phyloP scores from a whole-genome alignment of 2,888 invertebrate species.

The Tridacna gigas region DNA sequence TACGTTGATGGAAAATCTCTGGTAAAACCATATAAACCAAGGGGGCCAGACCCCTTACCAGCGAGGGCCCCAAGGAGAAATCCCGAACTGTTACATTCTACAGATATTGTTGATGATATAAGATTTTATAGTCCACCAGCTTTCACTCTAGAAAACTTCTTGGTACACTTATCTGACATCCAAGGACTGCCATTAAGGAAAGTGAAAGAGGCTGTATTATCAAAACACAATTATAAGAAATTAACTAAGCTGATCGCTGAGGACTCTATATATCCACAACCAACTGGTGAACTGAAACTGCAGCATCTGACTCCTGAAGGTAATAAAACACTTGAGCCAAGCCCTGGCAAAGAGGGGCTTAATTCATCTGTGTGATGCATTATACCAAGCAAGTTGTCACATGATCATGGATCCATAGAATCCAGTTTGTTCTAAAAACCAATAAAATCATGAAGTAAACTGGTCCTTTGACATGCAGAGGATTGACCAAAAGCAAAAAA shows the following conservation, averaged over 20 bases:
- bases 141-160: slow-evolving; percentile 82
- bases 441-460: too few relatives aligned
- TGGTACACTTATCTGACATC: slow-evolving; percentile 74
- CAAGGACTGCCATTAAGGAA: slow-evolving; percentile 72
- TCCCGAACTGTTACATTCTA: slow-evolving; percentile 71
- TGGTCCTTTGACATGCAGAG: too few relatives aligned
- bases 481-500: too few relatives aligned
- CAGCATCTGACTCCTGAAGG: slow-evolving; percentile 72
- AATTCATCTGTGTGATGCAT: neutral
- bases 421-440: too few relatives aligned
- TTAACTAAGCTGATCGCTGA: slow-evolving; percentile 78
- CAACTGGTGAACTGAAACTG: slow-evolving; percentile 52
- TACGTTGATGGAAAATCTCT: slow-evolving; percentile 80
- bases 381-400: neutral
- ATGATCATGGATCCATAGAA: neutral
- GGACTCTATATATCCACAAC: slow-evolving; percentile 56
- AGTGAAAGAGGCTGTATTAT: slow-evolving; percentile 75
- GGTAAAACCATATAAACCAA: slow-evolving; percentile 77
- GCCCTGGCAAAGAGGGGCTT: neutral
- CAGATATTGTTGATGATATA: slow-evolving; percentile 74
- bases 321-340: slow-evolving; percentile 26
- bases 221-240: slow-evolving; percentile 80
- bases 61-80: slow-evolving; percentile 70
- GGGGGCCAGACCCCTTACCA: slow-evolving; percentile 81
- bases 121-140: slow-evolving; percentile 76